Base-by-base conservation (phyloP, 2,797 vertebrate genomes). In the Podargus strigoides region DNA sequence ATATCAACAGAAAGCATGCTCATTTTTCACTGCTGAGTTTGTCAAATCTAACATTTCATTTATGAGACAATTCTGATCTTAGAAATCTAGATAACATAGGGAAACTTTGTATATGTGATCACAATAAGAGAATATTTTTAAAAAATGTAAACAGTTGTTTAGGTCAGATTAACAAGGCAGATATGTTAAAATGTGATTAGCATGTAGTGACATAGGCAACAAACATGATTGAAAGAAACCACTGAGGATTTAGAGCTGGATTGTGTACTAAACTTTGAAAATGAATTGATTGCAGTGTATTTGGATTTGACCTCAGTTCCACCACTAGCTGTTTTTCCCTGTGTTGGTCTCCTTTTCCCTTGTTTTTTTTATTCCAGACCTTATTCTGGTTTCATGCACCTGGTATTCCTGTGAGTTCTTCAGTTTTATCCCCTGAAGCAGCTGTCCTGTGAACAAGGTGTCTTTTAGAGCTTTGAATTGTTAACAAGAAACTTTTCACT, bases 321-420 rank as follows among this genome's bases (percentile, higher is more conserved):
- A 22, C 9, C 3, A 16, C 21, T 63, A 34, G 22, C 37, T 62
- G 3, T 7, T 87, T 91, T 62, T 41, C 8, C 20, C 7, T 21
- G 2, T 70, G 16, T 41, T 67, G 34, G 2, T 63, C 16, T 62
- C 21, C 5, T 59, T 74, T 44, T n/a, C 2, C 6, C 3, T 26
- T 55, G 5, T 0, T 14, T 66, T 53, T 34, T 30, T 9, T 6
- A 14, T 78, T 63, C 26, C 3, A 1, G 22, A 24, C 8, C 3
- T 6, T 62, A 3, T 37, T 47, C 37, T 34, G 12, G 8, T 80
- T 84, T 70, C n/a, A 17, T 74, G 11, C 6, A 81, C 5, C 24
- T 37, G 39, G 16, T 42, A 46, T 37, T 81, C 50, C 58, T 32
- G 2, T 58, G 30, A n/a, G 24, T 59, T 75, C 53, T 59, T 17